phyloP scores from a whole-genome alignment of 2,797 vertebrate genomes.

The Eupleurogrammus muticus region DNA sequence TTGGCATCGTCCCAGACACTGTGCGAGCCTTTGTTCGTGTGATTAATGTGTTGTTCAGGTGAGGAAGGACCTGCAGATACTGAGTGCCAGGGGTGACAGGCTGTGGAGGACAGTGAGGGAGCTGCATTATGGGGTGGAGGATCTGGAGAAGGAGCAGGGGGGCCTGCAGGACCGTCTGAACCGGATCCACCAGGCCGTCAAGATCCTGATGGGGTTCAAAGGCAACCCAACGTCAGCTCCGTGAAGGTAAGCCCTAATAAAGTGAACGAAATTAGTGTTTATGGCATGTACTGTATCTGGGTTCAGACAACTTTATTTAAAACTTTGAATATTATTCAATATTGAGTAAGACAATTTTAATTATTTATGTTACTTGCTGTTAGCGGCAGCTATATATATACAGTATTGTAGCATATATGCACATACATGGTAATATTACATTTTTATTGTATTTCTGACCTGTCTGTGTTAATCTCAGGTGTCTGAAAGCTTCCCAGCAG shows the following conservation, averaged over 20 bases:
- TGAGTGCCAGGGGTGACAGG: slow-evolving; percentile 55
- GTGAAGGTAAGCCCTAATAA: slow-evolving; percentile 48
- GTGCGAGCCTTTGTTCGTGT: neutral
- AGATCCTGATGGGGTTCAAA: slow-evolving; percentile 21
- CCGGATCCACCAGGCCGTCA: slow-evolving; percentile 43
- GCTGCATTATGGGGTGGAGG: slow-evolving; percentile 49
- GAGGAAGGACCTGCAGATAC: slow-evolving; percentile 64
- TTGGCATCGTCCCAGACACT: neutral
- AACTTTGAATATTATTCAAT: too few relatives aligned
- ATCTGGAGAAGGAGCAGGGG: slow-evolving; percentile 41
- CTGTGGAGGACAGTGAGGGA: slow-evolving; percentile 50
- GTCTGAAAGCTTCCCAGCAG: slow-evolving; percentile 38
- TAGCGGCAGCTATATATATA: too few relatives aligned
- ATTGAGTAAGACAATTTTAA: too few relatives aligned
- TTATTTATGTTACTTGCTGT: too few relatives aligned
- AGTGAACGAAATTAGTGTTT: too few relatives aligned
- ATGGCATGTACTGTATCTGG: too few relatives aligned
- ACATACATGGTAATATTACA: too few relatives aligned
- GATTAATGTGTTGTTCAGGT: slow-evolving; percentile 35
- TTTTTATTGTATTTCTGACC: neutral
- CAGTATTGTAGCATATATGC: too few relatives aligned
- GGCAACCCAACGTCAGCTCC: neutral
- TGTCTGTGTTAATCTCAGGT: slow-evolving; percentile 50
- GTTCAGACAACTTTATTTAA: too few relatives aligned
- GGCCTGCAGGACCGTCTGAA: slow-evolving; percentile 27